phyloP scores from a whole-genome alignment of 2,797 vertebrate species.

The Acanthopagrus latus region DNA sequence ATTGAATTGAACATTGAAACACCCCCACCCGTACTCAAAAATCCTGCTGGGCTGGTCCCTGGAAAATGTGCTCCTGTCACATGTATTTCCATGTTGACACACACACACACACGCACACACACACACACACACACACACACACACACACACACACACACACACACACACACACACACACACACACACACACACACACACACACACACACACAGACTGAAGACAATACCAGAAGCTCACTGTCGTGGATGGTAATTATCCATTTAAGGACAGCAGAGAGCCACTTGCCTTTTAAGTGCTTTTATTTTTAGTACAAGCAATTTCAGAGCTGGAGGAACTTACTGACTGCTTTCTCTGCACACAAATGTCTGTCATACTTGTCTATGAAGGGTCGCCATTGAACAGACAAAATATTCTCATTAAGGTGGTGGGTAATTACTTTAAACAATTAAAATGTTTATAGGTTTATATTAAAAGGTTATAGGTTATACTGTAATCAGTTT shows the following conservation, averaged over 20 bases:
- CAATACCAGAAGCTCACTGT: too few species aligned
- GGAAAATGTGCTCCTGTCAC: too few species aligned
- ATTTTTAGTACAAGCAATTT: constrained; percentile 37
- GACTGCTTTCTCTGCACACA: constrained; percentile 9
- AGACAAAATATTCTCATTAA: background rate
- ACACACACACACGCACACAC: too few species aligned
- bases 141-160: too few species aligned
- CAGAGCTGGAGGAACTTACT: background rate
- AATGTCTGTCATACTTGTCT: background rate
- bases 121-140: constrained; percentile 1
- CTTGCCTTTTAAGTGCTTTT: constrained; percentile 14
- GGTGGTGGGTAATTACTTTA: constrained; percentile 1
- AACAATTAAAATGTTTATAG: constrained; percentile 3
- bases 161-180: too few species aligned
- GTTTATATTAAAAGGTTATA: too few species aligned
- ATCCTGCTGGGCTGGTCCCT: too few species aligned
- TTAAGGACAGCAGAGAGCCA: constrained; percentile 6
- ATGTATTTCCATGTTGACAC: too few species aligned
- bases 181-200: too few species aligned
- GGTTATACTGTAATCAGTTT: background rate
- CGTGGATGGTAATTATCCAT: background rate
- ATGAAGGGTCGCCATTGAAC: background rate
- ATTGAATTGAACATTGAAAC: too few species aligned
- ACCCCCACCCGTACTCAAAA: too few species aligned
- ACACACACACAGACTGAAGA: too few species aligned